Base-by-base conservation (phyloP, 2,113 vertebrate genomes). In the Holacanthus passer region DNA sequence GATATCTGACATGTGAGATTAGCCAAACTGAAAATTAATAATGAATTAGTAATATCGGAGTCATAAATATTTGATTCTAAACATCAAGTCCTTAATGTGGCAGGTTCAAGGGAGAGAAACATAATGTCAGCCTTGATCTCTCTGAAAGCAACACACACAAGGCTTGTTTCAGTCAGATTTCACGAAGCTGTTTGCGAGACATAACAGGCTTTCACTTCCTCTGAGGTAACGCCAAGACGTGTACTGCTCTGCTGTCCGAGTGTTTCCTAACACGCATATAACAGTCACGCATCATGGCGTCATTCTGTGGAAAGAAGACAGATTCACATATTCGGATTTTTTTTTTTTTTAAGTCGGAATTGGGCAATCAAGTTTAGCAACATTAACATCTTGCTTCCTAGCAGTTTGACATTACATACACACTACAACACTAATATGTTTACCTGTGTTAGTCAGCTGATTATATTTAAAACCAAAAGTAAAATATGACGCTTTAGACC, bases 21-120 rank as follows among this genome's bases (percentile, higher is more conserved):
- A 91, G 83, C 83, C 41, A 70, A 75, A 90, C 63, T 73, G 47
- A 92, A 85, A 88, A 91, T 89, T 72, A 80, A 69, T 88, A 81
- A 87, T 91, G 77, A 88, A 92, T 90, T 83, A 88, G 79, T 89
- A 81, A 84, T 85, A 85, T 87, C 41, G 14, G 59, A 73, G 39
- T 75, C 62, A 87, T 91, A 83, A 83, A 93, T 91, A 89, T 88
- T 92, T 93, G 16, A 93, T 89, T 89, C 13, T 77, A 74, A 85
- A 89, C 80, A 92, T 87, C 83, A 86, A 85, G 78, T 77, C 69
- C 69, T 80, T 87, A 90, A 90, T 90, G 92, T 96, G 96, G 96
- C 95, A 96, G 94, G 95, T 96, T 96, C 95, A 96, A 96, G 96
- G 95, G 94, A 94, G 94, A 96, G 73, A 81, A 85, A 88, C 73